Conservation (phyloP, 2,113 vertebrate genomes). For the Muscicapa adusta region DNA sequence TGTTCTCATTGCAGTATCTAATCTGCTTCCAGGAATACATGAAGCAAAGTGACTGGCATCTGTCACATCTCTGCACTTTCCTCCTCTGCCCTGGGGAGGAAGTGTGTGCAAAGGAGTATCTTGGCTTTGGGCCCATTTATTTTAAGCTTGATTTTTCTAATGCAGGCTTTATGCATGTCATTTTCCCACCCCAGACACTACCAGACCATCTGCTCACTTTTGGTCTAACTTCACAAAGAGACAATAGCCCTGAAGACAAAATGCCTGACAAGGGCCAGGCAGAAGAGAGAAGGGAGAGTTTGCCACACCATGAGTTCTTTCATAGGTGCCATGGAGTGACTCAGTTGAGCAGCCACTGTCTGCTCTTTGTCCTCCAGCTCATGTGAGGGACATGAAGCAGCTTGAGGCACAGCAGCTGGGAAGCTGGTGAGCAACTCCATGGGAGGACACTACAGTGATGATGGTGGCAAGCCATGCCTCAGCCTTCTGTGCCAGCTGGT, state of each 20-base stretch:
- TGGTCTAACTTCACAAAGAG: background rate
- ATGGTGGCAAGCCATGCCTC: background rate
- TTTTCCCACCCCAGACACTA: background rate
- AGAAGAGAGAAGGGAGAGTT: background rate
- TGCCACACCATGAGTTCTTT: background rate
- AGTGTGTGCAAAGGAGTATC: background rate
- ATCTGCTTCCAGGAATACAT: background rate
- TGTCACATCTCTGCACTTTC: background rate
- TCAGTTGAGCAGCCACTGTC: background rate
- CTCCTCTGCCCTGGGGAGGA: background rate
- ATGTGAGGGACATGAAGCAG: background rate
- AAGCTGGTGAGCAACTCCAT: background rate
- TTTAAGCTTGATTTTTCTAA: conserved; percentile 10
- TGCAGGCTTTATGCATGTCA: background rate
- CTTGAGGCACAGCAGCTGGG: background rate
- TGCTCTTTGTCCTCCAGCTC: background rate
- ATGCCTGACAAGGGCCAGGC: background rate
- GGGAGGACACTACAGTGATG: background rate
- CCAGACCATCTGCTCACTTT: conserved; percentile 26
- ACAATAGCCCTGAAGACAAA: background rate
- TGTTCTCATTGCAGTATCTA: background rate
- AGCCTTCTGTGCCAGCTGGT: background rate
- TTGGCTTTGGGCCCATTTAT: conserved; percentile 23
- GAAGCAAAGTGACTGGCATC: conserved; percentile 4
- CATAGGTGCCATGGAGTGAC: background rate